phyloP scores from a whole-genome alignment of 2,113 vertebrate species.

The Macrotis lagotis region DNA sequence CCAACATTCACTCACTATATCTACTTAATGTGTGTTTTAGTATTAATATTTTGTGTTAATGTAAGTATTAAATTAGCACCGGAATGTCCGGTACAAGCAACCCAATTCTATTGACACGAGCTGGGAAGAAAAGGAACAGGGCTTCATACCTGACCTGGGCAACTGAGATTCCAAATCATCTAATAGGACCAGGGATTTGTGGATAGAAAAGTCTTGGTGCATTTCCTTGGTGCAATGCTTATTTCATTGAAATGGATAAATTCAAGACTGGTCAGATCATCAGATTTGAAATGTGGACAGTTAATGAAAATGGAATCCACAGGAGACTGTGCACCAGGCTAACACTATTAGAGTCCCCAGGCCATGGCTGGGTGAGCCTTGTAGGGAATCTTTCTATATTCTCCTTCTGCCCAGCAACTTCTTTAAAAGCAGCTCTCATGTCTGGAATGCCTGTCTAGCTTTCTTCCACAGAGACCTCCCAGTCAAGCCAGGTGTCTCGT shows the following conservation, averaged over 20 bases:
- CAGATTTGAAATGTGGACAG: conserved; percentile 5
- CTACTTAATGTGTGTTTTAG: background rate
- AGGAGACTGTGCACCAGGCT: background rate
- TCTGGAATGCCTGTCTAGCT: background rate
- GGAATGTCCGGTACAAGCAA: background rate
- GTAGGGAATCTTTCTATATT: background rate
- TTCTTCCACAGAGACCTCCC: too few relatives aligned
- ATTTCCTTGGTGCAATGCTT: background rate
- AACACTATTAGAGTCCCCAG: background rate
- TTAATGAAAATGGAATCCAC: background rate
- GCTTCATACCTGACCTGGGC: conserved; percentile 30
- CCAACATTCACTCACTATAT: background rate
- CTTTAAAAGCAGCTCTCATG: too few relatives aligned
- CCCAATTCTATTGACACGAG: conserved; percentile 38
- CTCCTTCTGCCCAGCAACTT: background rate
- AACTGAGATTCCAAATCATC: conserved; percentile 66
- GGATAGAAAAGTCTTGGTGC: background rate
- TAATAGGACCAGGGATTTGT: conserved; percentile 27
- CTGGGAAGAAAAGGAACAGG: conserved; percentile 21
- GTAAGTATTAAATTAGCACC: too few relatives aligned
- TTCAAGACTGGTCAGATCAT: conserved; percentile 8
- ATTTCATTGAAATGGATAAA: conserved; percentile 8
- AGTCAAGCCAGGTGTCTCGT: background rate
- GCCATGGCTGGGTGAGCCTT: background rate
- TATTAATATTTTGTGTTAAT: too few relatives aligned